phyloP scores from a whole-genome alignment of 2,113 vertebrate genomes.

The Hyla sarda region DNA sequence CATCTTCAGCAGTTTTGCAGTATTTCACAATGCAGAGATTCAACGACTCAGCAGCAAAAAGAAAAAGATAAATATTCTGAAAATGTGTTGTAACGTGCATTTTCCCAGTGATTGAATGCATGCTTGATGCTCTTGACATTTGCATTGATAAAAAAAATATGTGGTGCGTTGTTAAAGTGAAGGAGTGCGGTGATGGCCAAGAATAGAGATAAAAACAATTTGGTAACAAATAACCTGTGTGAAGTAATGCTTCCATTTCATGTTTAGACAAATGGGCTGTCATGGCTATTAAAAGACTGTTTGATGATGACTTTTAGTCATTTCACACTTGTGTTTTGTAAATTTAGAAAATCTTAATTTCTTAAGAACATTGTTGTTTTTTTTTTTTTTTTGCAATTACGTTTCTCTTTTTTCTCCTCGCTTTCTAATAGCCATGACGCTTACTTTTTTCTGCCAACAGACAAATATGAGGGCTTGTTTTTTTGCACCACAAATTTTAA shows the following conservation, averaged over 20 bases:
- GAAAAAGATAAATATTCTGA: constrained; percentile 22
- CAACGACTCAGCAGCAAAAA: constrained; percentile 44
- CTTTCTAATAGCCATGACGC: too few species aligned
- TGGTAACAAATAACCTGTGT: background rate
- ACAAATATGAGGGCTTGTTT: too few species aligned
- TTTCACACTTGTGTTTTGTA: background rate
- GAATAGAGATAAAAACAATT: constrained; percentile 11
- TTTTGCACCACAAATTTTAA: too few species aligned
- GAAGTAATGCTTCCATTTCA: background rate
- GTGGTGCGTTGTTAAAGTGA: background rate
- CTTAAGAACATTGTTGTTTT: too few species aligned
- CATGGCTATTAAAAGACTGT: background rate
- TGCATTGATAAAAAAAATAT: constrained; percentile 32
- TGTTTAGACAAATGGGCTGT: background rate
- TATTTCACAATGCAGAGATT: constrained; percentile 23
- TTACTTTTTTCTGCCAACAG: too few species aligned
- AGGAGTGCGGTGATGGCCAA: background rate
- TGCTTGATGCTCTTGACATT: constrained; percentile 40
- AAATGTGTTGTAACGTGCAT: constrained; percentile 24
- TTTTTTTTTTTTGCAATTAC: too few species aligned
- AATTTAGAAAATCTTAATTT: background rate
- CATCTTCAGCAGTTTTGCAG: constrained; percentile 44
- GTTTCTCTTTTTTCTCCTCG: too few species aligned
- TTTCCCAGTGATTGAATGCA: constrained; percentile 45
- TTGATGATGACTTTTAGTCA: background rate